Evolutionary conservation across 2,888 invertebrate genomes (phyloP).

Genomic region (Helleia helle): DNA sequence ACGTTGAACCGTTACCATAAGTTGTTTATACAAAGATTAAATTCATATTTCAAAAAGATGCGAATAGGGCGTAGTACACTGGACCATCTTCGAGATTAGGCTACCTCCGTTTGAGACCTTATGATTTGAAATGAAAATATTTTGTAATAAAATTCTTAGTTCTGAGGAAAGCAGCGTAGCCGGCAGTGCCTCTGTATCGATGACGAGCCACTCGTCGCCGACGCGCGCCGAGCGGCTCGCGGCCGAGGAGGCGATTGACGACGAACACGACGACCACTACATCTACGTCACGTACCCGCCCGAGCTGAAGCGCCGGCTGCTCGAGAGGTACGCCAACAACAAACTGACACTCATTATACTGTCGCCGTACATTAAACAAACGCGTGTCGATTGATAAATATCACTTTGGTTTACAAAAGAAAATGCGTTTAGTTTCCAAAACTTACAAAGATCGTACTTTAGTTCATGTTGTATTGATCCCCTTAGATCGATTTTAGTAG

Average conservation of each 20-base stretch:
- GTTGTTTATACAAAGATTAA: too few relatives aligned
- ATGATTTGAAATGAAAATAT: too few relatives aligned
- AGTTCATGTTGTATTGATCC: too few relatives aligned
- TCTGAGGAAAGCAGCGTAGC: conserved; percentile 81
- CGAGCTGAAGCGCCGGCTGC: conserved; percentile 85
- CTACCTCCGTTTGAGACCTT: too few relatives aligned
- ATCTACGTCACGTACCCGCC: conserved; percentile 92
- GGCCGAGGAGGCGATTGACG: conserved; percentile 52
- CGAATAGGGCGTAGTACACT: too few relatives aligned
- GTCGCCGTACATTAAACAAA: conserved; percentile 51
- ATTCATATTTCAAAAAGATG: too few relatives aligned
- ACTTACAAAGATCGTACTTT: too few relatives aligned
- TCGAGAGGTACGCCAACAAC: conserved; percentile 80
- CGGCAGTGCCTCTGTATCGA: conserved; percentile 77
- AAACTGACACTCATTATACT: conserved; percentile 51
- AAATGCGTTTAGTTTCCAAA: too few relatives aligned
- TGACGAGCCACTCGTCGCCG: conserved; percentile 79
- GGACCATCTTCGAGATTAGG: too few relatives aligned
- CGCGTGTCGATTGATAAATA: conserved; percentile 48
- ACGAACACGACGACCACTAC: conserved; percentile 85
- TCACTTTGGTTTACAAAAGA: too few relatives aligned
- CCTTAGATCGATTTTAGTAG: too few relatives aligned
- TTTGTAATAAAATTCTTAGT: conserved; percentile 38
- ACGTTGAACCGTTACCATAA: too few relatives aligned
- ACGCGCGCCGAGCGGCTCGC: conserved; percentile 69